Conservation (phyloP, 2,113 vertebrate species). For the Phodopus roborovskii region DNA sequence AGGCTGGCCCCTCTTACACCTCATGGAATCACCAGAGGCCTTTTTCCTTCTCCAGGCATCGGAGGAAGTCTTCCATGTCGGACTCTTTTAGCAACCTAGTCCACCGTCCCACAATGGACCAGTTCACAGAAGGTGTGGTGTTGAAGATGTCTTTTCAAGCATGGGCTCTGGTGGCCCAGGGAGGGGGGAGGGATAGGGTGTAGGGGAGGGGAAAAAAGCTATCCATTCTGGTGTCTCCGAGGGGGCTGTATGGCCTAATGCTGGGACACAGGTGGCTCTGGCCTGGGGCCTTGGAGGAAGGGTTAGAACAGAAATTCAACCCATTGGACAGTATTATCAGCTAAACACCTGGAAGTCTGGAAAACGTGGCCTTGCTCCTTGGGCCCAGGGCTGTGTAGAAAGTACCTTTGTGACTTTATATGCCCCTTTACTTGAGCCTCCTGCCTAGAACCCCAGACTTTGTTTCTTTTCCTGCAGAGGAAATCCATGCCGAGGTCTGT, state of each 20-base stretch:
- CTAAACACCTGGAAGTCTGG: not conserved
- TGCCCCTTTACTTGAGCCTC: not conserved
- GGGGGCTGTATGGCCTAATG: not conserved
- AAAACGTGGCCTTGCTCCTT: not conserved
- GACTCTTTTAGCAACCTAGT: slow-evolving; percentile 91
- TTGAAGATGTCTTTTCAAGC: not conserved
- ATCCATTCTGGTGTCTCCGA: not conserved
- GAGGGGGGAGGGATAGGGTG: not conserved
- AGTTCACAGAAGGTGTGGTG: slow-evolving; percentile 94
- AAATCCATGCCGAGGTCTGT: slow-evolving; percentile 98
- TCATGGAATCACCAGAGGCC: not conserved
- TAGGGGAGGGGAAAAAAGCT: not conserved
- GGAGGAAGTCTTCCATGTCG: slow-evolving; percentile 92
- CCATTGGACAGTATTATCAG: not conserved
- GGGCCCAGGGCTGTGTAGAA: not conserved
- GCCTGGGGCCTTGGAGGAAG: not conserved
- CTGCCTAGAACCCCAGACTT: not conserved
- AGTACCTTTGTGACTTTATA: rapidly evolving
- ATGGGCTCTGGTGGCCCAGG: not conserved
- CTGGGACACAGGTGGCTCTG: not conserved
- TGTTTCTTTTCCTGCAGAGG: slow-evolving; percentile 88
- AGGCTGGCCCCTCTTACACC: not conserved
- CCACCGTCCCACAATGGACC: slow-evolving; percentile 87
- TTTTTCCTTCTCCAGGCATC: slow-evolving; percentile 86
- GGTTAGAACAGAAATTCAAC: not conserved